phyloP scores from a whole-genome alignment of 2,113 vertebrate genomes.

The Prionailurus bengalensis region DNA sequence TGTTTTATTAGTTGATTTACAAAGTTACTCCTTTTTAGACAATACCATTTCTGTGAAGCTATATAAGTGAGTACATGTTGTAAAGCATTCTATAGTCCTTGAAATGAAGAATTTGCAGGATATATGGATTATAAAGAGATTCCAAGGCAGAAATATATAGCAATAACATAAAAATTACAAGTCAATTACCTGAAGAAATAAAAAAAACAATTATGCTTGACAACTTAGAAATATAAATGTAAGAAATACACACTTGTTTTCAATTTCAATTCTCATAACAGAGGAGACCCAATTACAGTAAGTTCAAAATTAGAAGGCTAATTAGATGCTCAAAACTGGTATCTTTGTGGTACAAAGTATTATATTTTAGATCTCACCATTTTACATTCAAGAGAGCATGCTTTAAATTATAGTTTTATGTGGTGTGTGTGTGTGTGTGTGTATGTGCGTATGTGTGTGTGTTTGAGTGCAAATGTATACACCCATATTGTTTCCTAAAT shows the following conservation, averaged over 20 bases:
- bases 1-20: conserved; percentile 55
- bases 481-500: background rate
- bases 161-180: conserved; percentile 64
- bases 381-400: background rate
- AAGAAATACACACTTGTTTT: conserved; percentile 34
- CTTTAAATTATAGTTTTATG: background rate
- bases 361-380: background rate
- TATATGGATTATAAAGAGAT: conserved; percentile 23
- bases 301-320: conserved; percentile 62
- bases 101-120: conserved; percentile 47
- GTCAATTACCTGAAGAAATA: conserved; percentile 66
- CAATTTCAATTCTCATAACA: conserved; percentile 48
- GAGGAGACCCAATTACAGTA: conserved; percentile 27
- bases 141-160: background rate
- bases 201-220: conserved; percentile 23
- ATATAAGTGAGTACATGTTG: conserved; percentile 19
- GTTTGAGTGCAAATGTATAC: background rate
- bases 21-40: conserved; percentile 21
- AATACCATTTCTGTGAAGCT: background rate
- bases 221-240: conserved; percentile 58
- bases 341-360: background rate
- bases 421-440: background rate
- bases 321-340: conserved; percentile 11
- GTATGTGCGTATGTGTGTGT: background rate
- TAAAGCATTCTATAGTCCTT: background rate